Evolutionary conservation across 1,140 invertebrate species (phyloP).

Genomic region (Brachionus rotundiformis): DNA sequence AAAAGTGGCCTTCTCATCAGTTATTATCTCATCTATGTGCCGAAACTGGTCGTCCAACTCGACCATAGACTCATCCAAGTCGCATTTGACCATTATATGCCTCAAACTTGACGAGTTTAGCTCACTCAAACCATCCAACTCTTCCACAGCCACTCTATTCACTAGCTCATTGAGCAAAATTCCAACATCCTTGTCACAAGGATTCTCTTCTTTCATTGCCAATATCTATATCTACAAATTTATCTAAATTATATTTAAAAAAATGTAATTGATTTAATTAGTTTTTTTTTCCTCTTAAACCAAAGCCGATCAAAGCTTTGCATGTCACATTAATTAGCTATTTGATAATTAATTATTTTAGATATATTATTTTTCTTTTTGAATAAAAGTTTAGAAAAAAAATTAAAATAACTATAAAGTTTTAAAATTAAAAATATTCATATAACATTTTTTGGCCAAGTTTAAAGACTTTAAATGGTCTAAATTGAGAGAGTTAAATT

Average conservation of each 20-base stretch:
- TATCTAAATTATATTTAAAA: neutral
- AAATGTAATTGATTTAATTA: neutral
- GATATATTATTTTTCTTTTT: too few relatives aligned
- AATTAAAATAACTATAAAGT: neutral
- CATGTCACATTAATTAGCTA: too few relatives aligned
- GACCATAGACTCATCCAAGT: neutral
- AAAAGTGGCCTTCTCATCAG: neutral
- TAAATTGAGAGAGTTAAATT: neutral
- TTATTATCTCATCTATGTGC: neutral
- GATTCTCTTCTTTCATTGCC: neutral
- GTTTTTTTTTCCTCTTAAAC: neutral
- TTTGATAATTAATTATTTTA: too few relatives aligned
- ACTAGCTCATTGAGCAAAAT: neutral
- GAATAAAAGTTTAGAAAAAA: neutral
- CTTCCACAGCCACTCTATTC: slow-evolving; percentile 11
- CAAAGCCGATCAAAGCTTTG: neutral
- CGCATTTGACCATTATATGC: neutral
- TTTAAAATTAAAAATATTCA: neutral
- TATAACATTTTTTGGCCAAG: neutral
- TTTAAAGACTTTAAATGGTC: slow-evolving; percentile 9
- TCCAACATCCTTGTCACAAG: neutral
- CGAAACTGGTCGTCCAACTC: slow-evolving; percentile 20
- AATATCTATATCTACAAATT: neutral
- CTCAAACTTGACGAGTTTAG: neutral
- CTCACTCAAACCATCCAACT: neutral